Percentiles rank a stretch among this genome's conserved stretches.
These are phyloP conservation scores for Apamea sordens DNA, from an alignment of 2,888 invertebrate genomes.

Conservation along the genomic window DNA sequence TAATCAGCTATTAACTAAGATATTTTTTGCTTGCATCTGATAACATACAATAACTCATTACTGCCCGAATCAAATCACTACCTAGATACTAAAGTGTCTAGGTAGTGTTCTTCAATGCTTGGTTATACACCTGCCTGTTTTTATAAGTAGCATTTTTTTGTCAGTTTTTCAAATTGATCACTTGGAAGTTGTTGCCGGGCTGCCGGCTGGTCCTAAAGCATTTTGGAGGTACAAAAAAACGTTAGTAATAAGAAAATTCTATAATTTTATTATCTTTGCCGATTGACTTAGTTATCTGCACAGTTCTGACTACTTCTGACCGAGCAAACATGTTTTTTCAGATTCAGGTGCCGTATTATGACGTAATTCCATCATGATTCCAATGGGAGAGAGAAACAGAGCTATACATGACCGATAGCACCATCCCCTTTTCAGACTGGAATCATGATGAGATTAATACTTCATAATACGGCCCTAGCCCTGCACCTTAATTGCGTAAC, in stretches of 20 bases:
- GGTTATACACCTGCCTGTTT: neutral
- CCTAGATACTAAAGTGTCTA: neutral
- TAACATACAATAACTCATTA: conserved; percentile 15
- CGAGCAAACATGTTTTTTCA: neutral
- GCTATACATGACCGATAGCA: no score
- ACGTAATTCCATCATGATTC: neutral
- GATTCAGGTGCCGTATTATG: neutral
- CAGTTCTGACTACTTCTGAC: neutral
- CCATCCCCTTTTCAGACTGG: neutral
- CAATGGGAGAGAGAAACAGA: neutral
- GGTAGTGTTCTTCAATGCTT: neutral
- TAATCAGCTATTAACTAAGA: conserved; percentile 6
- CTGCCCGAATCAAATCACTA: conserved; percentile 5
- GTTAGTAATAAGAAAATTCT: conserved; percentile 3
- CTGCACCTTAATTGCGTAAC: no score
- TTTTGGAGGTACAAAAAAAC: neutral
- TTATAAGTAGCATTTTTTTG: conserved; percentile 6
- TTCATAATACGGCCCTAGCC: neutral
- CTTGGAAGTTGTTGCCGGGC: neutral
- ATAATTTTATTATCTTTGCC: neutral
- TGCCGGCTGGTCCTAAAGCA: neutral
- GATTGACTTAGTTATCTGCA: neutral
- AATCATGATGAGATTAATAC: neutral
- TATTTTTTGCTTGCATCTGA: conserved; percentile 25
- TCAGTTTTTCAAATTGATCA: conserved; percentile 2